Conservation (phyloP, 1,140 invertebrate species). For the Onthophagus taurus region DNA sequence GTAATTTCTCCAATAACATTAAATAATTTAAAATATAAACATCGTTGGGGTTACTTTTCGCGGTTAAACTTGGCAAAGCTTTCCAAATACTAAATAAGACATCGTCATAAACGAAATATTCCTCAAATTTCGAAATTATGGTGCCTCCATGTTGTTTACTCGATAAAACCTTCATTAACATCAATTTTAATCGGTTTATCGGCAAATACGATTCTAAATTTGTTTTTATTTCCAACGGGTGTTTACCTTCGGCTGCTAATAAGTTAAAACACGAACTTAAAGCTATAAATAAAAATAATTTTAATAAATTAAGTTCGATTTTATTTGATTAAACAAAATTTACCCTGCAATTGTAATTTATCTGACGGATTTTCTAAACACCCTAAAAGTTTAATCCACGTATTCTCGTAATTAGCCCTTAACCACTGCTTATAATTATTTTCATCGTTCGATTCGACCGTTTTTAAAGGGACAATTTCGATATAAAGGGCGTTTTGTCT, state of each 20-base stretch:
- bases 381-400: constrained; percentile 43
- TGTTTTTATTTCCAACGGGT: constrained; percentile 43
- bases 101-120: constrained; percentile 54
- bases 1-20: constrained; percentile 53
- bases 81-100: constrained; percentile 50
- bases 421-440: constrained; percentile 51
- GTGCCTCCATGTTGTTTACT: constrained; percentile 40
- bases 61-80: constrained; percentile 44
- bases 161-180: constrained; percentile 48
- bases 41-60: constrained; percentile 47
- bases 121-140: constrained; percentile 50
- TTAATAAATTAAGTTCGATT: not conserved
- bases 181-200: constrained; percentile 46
- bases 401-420: constrained; percentile 49
- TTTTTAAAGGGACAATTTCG: constrained; percentile 46
- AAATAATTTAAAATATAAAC: constrained; percentile 62
- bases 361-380: constrained; percentile 43
- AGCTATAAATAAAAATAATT: constrained; percentile 33
- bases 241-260: constrained; percentile 52
- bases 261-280: constrained; percentile 57
- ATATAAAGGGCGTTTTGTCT: constrained; percentile 51
- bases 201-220: constrained; percentile 49
- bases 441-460: constrained; percentile 45
- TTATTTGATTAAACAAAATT: not conserved
- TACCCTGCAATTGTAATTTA: constrained; percentile 45